Evolutionary conservation across 2,888 invertebrate species (phyloP).

Genomic region (Eurytoma adleriae): DNA sequence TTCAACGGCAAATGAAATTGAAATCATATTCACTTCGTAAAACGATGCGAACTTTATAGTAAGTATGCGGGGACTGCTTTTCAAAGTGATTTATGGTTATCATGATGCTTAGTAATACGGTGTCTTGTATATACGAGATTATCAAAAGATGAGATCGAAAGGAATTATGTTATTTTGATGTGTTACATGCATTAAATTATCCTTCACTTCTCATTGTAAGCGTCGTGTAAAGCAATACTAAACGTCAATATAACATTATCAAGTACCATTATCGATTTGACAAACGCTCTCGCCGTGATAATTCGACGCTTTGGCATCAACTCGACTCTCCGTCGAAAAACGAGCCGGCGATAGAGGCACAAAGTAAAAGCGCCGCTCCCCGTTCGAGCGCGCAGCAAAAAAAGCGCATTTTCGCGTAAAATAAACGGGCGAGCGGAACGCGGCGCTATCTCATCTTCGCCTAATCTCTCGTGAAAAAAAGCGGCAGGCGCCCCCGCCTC

Average conservation of each 20-base stretch:
- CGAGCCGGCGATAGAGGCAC: not conserved
- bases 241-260: not conserved
- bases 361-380: not conserved
- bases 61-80: not conserved
- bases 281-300: too few relatives aligned
- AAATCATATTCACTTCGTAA: too few relatives aligned
- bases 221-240: too few relatives aligned
- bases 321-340: not conserved
- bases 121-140: constrained; percentile 1
- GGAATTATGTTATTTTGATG: constrained; percentile 14
- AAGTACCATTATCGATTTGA: not conserved
- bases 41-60: constrained; percentile 7
- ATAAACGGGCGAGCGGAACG: not conserved
- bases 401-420: not conserved
- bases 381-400: not conserved
- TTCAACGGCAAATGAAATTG: too few relatives aligned
- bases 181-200: not conserved
- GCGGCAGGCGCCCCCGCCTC: not conserved
- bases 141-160: constrained; percentile 22
- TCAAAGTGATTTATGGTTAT: constrained; percentile 6
- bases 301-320: too few relatives aligned
- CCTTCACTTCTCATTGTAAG: not conserved
- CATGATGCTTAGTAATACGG: not conserved
- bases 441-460: constrained; percentile 19
- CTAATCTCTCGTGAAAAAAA: constrained; percentile 19